Evolutionary conservation across 2,888 invertebrate genomes (phyloP).

Genomic region (Cosmopolites sordidus): DNA sequence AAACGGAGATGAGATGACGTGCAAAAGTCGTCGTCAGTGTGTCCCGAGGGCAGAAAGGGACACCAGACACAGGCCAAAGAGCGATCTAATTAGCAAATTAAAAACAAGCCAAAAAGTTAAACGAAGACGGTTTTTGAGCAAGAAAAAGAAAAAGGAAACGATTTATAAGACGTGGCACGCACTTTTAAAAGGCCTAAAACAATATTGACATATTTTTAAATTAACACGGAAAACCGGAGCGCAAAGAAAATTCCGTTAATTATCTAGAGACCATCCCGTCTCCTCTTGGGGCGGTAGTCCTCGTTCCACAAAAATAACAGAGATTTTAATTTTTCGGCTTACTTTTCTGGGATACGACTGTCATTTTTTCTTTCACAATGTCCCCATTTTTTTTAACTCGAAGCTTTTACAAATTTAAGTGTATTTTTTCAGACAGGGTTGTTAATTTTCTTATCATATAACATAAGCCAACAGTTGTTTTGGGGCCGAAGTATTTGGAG

Average conservation of each 20-base stretch:
- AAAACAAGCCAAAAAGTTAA: not conserved
- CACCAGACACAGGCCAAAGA: not conserved
- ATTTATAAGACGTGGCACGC: slow-evolving; percentile 4
- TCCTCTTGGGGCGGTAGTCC: not conserved
- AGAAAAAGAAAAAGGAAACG: not conserved
- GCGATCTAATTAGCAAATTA: not conserved
- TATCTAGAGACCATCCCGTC: not conserved
- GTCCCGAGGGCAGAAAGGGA: not conserved
- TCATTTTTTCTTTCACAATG: too few species aligned
- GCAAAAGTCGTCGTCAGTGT: not conserved
- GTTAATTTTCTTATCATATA: too few species aligned
- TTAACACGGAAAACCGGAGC: slow-evolving; percentile 8
- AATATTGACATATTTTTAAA: slow-evolving; percentile 18
- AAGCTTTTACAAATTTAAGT: too few species aligned
- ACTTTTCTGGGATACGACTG: not conserved
- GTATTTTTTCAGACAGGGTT: too few species aligned
- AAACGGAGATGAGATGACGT: not conserved
- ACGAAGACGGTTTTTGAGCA: too few species aligned
- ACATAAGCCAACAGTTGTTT: too few species aligned
- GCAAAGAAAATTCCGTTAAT: not conserved
- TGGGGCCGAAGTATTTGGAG: too few species aligned
- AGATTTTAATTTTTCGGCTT: not conserved
- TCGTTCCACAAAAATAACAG: not conserved
- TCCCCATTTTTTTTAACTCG: too few species aligned
- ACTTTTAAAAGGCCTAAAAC: slow-evolving; percentile 13